Conservation (phyloP, 2,888 invertebrate species). For the Abrostola tripartita region DNA sequence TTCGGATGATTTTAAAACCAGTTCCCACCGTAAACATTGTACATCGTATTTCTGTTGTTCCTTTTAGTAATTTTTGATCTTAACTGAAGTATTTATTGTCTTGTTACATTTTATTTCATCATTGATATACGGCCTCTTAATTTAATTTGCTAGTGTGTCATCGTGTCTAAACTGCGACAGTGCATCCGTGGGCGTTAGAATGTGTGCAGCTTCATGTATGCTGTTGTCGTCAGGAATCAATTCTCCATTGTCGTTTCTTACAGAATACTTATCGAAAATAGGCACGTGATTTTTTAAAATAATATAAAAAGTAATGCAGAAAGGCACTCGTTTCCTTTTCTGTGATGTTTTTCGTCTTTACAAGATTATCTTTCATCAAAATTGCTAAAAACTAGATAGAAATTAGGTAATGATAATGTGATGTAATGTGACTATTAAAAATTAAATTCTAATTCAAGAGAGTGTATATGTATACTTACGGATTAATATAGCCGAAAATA, state of each 20-base stretch:
- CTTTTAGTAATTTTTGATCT: background rate
- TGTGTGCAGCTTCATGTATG: slow-evolving; percentile 33
- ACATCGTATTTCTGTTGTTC: background rate
- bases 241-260: slow-evolving; percentile 32
- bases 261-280: background rate
- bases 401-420: slow-evolving; percentile 7
- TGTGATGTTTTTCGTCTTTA: background rate
- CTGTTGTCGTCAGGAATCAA: slow-evolving; percentile 44
- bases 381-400: background rate
- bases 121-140: slow-evolving; percentile 47
- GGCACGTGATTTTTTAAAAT: slow-evolving; percentile 6
- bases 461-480: slow-evolving; percentile 47
- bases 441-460: slow-evolving; percentile 1
- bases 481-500: slow-evolving; percentile 28
- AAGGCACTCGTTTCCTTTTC: background rate
- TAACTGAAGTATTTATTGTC: slow-evolving; percentile 2
- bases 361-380: background rate
- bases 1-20: slow-evolving; percentile 21
- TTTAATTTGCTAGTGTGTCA: slow-evolving; percentile 54
- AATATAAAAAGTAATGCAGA: background rate
- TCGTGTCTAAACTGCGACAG: slow-evolving; percentile 33
- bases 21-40: slow-evolving; percentile 30
- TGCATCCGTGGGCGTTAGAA: slow-evolving; percentile 45
- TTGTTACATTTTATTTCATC: slow-evolving; percentile 23
- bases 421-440: slow-evolving; percentile 12